Conservation (phyloP, 2,888 invertebrate species). For the Hofmannophila pseudospretella region DNA sequence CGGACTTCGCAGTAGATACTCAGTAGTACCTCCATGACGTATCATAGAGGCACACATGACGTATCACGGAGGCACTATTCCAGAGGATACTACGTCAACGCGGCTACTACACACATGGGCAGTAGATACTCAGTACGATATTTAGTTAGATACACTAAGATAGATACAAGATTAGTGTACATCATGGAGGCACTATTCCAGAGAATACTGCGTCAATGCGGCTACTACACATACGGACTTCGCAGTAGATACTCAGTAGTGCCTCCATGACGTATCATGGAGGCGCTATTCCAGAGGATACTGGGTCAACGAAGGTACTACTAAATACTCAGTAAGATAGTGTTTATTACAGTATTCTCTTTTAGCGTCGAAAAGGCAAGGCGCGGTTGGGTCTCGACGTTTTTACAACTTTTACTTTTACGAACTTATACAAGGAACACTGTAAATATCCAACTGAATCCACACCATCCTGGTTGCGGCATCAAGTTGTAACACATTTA, state of each 20-base stretch:
- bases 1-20: conserved; percentile 68
- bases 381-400: too few species aligned
- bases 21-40: too few species aligned
- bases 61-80: conserved; percentile 67
- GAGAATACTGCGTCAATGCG: conserved; percentile 54
- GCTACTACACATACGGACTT: conserved; percentile 65
- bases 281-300: conserved; percentile 54
- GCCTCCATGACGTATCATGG: too few species aligned
- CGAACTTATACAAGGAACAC: not conserved
- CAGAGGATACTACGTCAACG: conserved; percentile 54
- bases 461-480: not conserved
- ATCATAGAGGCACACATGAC: too few species aligned
- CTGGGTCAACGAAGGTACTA: conserved; percentile 45
- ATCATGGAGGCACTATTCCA: conserved; percentile 62
- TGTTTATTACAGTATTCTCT: too few species aligned
- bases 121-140: conserved; percentile 60
- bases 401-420: too few species aligned
- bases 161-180: too few species aligned
- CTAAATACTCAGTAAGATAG: conserved; percentile 60
- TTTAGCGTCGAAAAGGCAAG: too few species aligned
- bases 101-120: conserved; percentile 63
- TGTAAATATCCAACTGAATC: not conserved
- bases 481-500: not conserved
- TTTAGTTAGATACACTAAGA: too few species aligned
- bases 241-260: conserved; percentile 60